These are phyloP conservation scores for Pipa parva DNA, from an alignment of 2,113 vertebrate species.

Conservation along the genomic window DNA sequence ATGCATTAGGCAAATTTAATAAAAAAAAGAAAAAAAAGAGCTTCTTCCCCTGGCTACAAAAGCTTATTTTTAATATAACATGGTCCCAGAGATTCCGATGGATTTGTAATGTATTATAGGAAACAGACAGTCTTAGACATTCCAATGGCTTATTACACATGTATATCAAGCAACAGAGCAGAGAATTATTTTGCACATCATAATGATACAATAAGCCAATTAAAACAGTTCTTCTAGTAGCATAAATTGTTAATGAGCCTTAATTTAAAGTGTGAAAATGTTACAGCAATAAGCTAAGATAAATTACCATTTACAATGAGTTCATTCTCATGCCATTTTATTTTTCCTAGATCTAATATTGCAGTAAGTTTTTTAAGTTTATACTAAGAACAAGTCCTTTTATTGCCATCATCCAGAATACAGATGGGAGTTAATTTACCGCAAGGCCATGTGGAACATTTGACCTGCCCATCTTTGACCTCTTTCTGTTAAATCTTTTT, in stretches of 20 bases:
- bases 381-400: too few species aligned
- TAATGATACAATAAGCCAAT: constrained; percentile 10
- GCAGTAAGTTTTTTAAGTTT: too few species aligned
- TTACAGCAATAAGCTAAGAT: too few species aligned
- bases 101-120: constrained; percentile 1
- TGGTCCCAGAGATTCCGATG: not conserved
- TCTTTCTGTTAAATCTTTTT: too few species aligned
- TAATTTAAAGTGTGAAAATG: constrained; percentile 14
- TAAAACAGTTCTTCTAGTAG: not conserved
- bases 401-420: too few species aligned
- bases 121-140: constrained; percentile 12
- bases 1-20: not conserved
- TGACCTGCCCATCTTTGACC: too few species aligned
- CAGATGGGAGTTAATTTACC: too few species aligned
- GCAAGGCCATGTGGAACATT: too few species aligned
- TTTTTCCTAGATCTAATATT: too few species aligned
- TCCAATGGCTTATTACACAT: not conserved
- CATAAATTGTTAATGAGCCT: constrained; percentile 22
- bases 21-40: too few species aligned
- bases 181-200: constrained; percentile 3
- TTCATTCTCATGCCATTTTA: not conserved
- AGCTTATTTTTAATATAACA: constrained; percentile 7
- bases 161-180: not conserved
- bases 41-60: constrained; percentile 3
- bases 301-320: too few species aligned